Conservation (phyloP, 2,113 vertebrate species). For the Crotalus tigris region DNA sequence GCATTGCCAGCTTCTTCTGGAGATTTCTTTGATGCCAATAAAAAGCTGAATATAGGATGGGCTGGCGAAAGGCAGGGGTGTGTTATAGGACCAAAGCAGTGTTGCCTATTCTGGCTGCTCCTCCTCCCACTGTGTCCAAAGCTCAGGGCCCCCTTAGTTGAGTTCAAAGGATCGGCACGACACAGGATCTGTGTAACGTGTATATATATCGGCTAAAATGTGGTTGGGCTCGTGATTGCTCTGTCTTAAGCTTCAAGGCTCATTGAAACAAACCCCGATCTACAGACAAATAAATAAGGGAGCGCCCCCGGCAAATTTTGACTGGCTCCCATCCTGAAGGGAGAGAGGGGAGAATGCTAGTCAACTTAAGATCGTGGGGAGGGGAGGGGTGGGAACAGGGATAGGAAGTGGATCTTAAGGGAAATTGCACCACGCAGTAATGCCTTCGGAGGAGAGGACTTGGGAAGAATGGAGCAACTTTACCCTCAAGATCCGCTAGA, state of each 20-base stretch:
- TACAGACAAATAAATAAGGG: not conserved
- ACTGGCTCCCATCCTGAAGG: not conserved
- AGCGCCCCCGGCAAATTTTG: too few species aligned
- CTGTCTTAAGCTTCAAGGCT: not conserved
- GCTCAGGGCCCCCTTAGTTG: too few species aligned
- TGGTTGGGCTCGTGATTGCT: too few species aligned
- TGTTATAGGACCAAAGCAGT: not conserved
- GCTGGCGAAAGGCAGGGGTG: not conserved
- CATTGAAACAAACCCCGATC: not conserved
- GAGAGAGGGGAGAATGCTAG: not conserved
- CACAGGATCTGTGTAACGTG: too few species aligned
- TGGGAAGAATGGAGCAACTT: too few species aligned
- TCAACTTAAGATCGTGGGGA: not conserved
- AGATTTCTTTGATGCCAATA: not conserved
- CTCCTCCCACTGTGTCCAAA: not conserved
- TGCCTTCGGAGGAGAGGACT: not conserved
- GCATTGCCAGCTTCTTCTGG: not conserved
- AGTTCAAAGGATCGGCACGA: not conserved
- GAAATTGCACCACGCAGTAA: not conserved
- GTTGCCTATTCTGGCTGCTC: not conserved
- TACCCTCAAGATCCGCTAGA: not conserved
- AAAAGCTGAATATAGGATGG: not conserved
- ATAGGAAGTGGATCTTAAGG: not conserved
- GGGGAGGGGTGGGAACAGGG: accelerated
- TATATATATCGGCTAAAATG: too few species aligned